Percentiles rank a stretch among this genome's conserved stretches.
Conservation (phyloP, 2,113 vertebrate species). For the Eudyptes chrysolophus region DNA sequence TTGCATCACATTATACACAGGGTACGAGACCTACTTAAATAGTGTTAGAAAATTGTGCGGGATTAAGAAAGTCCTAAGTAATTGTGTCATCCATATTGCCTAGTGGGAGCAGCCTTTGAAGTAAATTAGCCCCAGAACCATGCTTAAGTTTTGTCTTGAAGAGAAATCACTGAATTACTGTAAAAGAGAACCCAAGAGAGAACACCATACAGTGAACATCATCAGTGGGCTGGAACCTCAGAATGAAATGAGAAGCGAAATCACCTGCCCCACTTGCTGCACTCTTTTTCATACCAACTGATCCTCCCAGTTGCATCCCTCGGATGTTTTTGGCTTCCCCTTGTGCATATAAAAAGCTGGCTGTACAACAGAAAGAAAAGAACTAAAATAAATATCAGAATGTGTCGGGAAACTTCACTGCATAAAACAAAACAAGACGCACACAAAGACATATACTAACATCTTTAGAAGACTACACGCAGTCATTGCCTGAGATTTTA, state of each 20-base stretch:
- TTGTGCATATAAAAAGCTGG: background rate
- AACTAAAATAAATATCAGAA: background rate
- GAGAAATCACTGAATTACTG: background rate
- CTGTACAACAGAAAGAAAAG: background rate
- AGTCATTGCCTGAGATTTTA: background rate
- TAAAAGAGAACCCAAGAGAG: background rate
- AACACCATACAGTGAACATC: background rate
- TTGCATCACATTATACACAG: background rate
- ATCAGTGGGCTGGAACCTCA: background rate
- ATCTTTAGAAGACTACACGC: background rate
- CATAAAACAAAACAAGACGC: background rate
- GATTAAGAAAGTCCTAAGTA: background rate
- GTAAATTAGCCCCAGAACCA: background rate
- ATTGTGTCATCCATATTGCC: background rate
- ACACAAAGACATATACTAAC: background rate
- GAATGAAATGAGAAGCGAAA: background rate
- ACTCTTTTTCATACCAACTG: background rate
- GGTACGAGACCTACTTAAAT: background rate
- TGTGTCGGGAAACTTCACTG: background rate
- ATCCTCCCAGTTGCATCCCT: background rate
- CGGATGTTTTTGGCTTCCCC: background rate
- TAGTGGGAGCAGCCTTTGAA: background rate
- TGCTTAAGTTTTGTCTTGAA: background rate
- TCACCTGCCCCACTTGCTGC: background rate
- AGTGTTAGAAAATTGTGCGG: background rate